Evolutionary conservation across 2,797 vertebrate species (phyloP).

Genomic region (Emys orbicularis): DNA sequence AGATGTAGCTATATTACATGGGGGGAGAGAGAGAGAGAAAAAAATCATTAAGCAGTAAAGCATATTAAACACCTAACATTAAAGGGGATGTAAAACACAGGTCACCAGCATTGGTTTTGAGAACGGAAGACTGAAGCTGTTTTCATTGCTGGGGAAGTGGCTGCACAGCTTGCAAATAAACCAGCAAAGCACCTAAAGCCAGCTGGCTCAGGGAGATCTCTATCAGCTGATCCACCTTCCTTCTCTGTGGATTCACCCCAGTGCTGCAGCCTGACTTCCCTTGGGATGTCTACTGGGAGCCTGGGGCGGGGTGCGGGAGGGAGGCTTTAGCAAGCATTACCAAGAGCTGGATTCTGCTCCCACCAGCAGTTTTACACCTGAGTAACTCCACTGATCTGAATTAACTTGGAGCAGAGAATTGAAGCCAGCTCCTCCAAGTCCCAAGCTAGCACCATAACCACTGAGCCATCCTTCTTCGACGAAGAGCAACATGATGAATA

Average conservation of each 20-base stretch:
- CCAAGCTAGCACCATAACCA: accelerated
- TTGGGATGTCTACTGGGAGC: background rate
- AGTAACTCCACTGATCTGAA: background rate
- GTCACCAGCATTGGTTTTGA: background rate
- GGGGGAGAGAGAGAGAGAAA: background rate
- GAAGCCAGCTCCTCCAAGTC: background rate
- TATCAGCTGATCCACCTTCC: too few relatives aligned
- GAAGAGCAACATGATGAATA: accelerated
- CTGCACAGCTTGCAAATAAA: background rate
- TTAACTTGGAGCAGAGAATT: background rate
- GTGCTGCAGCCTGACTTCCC: background rate
- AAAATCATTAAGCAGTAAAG: constrained; percentile 57
- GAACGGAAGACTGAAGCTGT: accelerated
- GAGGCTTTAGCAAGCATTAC: too few relatives aligned
- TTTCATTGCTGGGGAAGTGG: background rate
- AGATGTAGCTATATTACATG: background rate
- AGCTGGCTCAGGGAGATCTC: background rate
- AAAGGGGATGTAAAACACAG: constrained; percentile 18
- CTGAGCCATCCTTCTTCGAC: background rate
- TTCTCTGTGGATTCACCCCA: too few relatives aligned
- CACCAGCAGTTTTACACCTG: background rate
- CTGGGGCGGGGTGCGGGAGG: background rate
- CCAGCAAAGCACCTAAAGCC: background rate
- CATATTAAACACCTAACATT: constrained; percentile 49
- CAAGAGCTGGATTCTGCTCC: too few relatives aligned